Conservation (phyloP, 2,113 vertebrate species). For the Capricornis sumatraensis region DNA sequence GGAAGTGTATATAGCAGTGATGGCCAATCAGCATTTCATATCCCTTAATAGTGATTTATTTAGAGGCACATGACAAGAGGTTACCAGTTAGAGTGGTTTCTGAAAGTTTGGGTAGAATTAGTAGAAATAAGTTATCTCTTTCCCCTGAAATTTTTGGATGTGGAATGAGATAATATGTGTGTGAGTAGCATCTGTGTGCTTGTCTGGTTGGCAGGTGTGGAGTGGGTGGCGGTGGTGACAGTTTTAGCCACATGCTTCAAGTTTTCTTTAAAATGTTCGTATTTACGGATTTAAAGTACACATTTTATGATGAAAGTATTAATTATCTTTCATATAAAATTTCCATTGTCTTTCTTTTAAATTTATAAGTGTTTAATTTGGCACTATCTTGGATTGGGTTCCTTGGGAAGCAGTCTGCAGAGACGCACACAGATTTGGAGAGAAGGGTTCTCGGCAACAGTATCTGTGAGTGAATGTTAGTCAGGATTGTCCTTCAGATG, state of each 20-base stretch:
- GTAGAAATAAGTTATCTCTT: not conserved
- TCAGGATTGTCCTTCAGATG: not conserved
- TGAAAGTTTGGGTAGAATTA: not conserved
- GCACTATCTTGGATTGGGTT: not conserved
- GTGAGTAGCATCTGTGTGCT: not conserved
- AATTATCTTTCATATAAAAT: not conserved
- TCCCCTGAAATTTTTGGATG: not conserved
- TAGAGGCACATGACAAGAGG: not conserved
- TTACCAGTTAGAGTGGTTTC: not conserved
- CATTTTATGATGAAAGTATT: not conserved
- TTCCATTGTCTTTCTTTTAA: not conserved
- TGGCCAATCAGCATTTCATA: not conserved
- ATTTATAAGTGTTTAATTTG: not conserved
- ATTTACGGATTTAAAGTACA: not conserved
- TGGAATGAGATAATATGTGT: not conserved
- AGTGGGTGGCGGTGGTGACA: not conserved
- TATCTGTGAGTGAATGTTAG: not conserved
- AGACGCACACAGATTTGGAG: not conserved
- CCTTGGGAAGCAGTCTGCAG: not conserved
- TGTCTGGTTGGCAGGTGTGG: not conserved
- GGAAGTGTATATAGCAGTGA: not conserved
- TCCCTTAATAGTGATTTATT: not conserved
- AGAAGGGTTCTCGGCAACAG: not conserved
- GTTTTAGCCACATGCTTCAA: not conserved
- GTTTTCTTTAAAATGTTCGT: not conserved